Percentiles rank a stretch among this genome's conserved stretches.
phyloP scores from a whole-genome alignment of 2,888 invertebrate species.

The Mimumesa dahlbomi region DNA sequence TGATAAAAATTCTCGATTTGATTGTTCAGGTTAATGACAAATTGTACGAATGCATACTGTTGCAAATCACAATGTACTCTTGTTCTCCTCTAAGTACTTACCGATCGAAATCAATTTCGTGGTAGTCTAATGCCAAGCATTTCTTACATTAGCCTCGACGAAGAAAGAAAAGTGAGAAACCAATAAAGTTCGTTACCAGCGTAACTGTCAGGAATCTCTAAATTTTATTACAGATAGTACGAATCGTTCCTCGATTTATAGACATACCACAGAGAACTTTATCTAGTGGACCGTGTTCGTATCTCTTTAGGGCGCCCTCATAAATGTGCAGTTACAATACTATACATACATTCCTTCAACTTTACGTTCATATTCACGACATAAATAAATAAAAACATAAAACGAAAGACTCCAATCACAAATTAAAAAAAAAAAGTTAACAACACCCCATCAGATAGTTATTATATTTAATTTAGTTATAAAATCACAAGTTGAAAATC shows the following conservation, averaged over 20 bases:
- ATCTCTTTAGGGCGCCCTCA: not conserved
- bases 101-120: conserved; percentile 22
- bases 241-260: conserved; percentile 55
- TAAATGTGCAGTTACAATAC: conserved; percentile 2
- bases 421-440: no score
- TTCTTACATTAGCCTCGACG: not conserved
- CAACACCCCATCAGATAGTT: no score
- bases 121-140: conserved; percentile 16
- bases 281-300: not conserved
- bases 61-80: conserved; percentile 6
- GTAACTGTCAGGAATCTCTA: conserved; percentile 36
- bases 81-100: conserved; percentile 34
- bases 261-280: conserved; percentile 33
- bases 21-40: no score
- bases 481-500: no score
- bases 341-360: not conserved
- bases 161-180: conserved; percentile 10
- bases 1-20: no score
- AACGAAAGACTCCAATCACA: no score
- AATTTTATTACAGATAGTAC: conserved; percentile 42
- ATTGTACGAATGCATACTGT: no score
- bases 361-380: not conserved
- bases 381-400: no score
- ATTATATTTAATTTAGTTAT: no score
- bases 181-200: conserved; percentile 29